phyloP scores from a whole-genome alignment of 1,140 invertebrate genomes.

The Lepidurus arcticus region DNA sequence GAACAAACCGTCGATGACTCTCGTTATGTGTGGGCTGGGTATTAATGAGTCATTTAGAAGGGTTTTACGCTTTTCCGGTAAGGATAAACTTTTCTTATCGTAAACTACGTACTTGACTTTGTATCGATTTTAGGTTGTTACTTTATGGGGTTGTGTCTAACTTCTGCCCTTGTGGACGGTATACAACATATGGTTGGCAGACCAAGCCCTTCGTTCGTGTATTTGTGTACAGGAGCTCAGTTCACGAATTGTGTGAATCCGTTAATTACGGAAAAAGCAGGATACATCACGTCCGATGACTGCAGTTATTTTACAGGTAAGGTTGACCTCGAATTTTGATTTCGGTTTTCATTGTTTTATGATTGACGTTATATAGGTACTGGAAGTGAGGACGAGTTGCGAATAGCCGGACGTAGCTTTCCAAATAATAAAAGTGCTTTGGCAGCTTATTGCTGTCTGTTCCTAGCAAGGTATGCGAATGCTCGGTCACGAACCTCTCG shows the following conservation, averaged over 20 bases:
- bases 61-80: not conserved
- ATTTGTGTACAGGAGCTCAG: not conserved
- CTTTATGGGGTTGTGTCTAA: not conserved
- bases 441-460: not conserved
- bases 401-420: not conserved
- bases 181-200: not conserved
- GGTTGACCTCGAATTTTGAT: too few relatives aligned
- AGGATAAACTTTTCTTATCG: not conserved
- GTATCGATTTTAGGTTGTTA: not conserved
- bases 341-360: too few relatives aligned
- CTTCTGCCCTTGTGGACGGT: not conserved
- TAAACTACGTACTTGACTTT: not conserved
- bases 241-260: not conserved
- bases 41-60: slow-evolving; percentile 12
- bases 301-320: too few relatives aligned
- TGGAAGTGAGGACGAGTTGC: too few relatives aligned
- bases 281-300: too few relatives aligned
- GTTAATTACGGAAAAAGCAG: too few relatives aligned
- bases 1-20: not conserved
- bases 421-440: slow-evolving; percentile 11
- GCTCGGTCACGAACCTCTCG: not conserved
- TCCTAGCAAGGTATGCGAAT: not conserved
- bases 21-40: not conserved
- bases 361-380: too few relatives aligned
- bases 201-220: not conserved